Evolutionary conservation across 2,888 invertebrate genomes (phyloP), one percentile per base, ranked within the genome.

Genomic region (Eupithecia insigniata): DNA sequence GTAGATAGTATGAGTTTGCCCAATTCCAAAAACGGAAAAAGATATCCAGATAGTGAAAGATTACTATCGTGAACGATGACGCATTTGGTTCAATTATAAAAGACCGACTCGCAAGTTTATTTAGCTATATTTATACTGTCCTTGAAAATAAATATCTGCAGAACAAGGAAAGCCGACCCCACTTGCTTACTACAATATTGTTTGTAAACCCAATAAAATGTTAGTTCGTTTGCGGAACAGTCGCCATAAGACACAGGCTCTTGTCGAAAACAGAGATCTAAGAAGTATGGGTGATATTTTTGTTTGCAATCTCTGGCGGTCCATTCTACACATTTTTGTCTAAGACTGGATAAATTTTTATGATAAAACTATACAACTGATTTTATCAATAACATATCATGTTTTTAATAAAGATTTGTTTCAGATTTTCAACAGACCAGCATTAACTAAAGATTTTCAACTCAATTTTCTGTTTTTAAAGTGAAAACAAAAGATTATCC

Each of bases 251-350:
- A 61, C 10, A 61, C 32, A 61, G 18, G 32, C 30, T 30, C 61
- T 28, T 61, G 61, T 61, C 61, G 30, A 61, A 16, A 61, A 30
- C 61, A 61, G 61, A 61, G 18, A 61, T 61, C 61, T 61, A 22
- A 51, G 30, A 28, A 30, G 28, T 22, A 58, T 28, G 14, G 18
- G 18, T n/a, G 32, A 61, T 61, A 61, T 61, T 61, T 61, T 61
- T 18, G 32, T 61, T 28, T 32, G 32, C 16, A 14, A 61, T 61
- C 46, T 10, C 32, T 61, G 30, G 30, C 30, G 32, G 60, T 30
- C 18, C 18, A 14, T 58, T 14, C 58, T 39, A 39, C 4, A 39
- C 16, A 16, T 7, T 46, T 51, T 51, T 51, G 4, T 51, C 3
- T 22, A 18, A 14, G 43, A n/a, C 0, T 22, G 46, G 10, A 51